phyloP scores from a whole-genome alignment of 1,140 invertebrate genomes.

The Idris sp. region DNA sequence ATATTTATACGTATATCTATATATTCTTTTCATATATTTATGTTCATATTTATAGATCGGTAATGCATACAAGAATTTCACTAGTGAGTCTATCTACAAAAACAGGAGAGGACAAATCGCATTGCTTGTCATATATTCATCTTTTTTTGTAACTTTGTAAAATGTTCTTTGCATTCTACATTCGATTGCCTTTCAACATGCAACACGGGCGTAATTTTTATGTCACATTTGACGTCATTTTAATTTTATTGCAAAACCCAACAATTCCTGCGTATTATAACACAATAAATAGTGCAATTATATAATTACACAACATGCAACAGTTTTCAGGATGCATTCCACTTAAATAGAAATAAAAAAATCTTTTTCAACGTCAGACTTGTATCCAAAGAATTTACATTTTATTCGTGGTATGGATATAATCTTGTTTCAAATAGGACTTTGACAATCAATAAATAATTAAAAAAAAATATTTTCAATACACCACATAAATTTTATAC shows the following conservation, averaged over 20 bases:
- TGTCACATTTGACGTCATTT: slow-evolving; percentile 37
- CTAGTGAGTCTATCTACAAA: slow-evolving; percentile 74
- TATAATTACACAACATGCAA: slow-evolving; percentile 37
- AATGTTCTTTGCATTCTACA: slow-evolving; percentile 9
- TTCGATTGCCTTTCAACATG: slow-evolving; percentile 11
- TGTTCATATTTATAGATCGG: slow-evolving; percentile 75
- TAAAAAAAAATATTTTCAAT: too few relatives aligned
- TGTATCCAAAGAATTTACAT: slow-evolving; percentile 13
- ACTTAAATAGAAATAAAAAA: slow-evolving; percentile 8
- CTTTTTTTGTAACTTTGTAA: slow-evolving; percentile 28
- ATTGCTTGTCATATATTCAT: slow-evolving; percentile 32
- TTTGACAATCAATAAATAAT: slow-evolving; percentile 14
- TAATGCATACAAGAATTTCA: slow-evolving; percentile 72
- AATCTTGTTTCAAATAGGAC: too few relatives aligned
- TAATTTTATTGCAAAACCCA: slow-evolving; percentile 59
- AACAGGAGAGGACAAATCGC: slow-evolving; percentile 62
- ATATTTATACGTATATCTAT: slow-evolving; percentile 70
- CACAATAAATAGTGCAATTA: slow-evolving; percentile 47
- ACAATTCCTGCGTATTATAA: slow-evolving; percentile 32
- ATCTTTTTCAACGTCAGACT: slow-evolving; percentile 3
- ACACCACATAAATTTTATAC: too few relatives aligned
- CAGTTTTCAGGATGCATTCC: slow-evolving; percentile 5
- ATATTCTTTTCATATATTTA: slow-evolving; percentile 68
- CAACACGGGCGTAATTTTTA: slow-evolving; percentile 8
- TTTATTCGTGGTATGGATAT: background rate